phyloP scores from a whole-genome alignment of 2,113 vertebrate species.

The Trematocara variabile region DNA sequence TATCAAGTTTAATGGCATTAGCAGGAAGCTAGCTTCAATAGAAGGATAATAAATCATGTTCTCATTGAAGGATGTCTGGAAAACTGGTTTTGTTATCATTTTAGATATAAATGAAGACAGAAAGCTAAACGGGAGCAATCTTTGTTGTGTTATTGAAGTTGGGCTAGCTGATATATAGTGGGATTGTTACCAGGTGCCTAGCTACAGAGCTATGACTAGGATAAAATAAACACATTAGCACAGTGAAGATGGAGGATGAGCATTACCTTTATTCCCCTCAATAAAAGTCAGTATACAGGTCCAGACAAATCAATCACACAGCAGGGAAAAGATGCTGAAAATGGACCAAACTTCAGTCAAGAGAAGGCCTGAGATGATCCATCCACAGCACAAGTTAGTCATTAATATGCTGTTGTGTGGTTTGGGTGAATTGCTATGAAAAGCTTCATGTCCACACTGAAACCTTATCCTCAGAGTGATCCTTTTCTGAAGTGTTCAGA shows the following conservation, averaged over 20 bases:
- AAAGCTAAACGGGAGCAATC: background rate
- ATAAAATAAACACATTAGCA: background rate
- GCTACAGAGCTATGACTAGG: background rate
- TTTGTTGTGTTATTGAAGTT: background rate
- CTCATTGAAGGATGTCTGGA: background rate
- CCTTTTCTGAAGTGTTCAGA: background rate
- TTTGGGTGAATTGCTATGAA: background rate
- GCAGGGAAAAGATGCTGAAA: background rate
- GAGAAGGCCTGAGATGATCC: background rate
- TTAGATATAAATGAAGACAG: background rate
- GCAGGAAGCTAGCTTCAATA: background rate
- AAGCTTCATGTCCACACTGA: background rate
- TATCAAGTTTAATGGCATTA: background rate
- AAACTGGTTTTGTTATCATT: background rate
- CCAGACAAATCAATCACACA: background rate
- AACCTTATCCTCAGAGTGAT: background rate
- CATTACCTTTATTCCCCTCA: accelerated
- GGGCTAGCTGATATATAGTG: background rate
- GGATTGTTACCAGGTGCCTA: background rate
- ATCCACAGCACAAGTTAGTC: background rate
- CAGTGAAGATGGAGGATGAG: background rate
- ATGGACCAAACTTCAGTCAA: background rate
- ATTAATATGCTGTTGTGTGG: background rate
- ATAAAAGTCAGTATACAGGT: background rate
- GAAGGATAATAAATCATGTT: background rate